A percentile compares a stretch with the other conserved stretches of the same genome.
Conservation (phyloP, 2,797 vertebrate species). For the Streptopelia turtur region DNA sequence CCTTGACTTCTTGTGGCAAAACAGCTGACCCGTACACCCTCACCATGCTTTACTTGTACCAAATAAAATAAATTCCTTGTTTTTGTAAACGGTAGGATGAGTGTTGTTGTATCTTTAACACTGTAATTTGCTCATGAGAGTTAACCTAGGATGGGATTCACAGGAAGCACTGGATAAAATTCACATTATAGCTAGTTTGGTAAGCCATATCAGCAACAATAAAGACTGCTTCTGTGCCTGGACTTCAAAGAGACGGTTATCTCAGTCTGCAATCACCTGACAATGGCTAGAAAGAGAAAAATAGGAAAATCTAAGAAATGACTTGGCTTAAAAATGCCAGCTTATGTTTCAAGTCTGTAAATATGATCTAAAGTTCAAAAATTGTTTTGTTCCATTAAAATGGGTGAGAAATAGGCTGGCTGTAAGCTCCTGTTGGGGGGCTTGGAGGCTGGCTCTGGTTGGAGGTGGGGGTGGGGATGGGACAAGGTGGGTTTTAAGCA, state of each 20-base stretch:
- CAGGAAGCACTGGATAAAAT: slow-evolving; percentile 56
- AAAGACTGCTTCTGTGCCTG: slow-evolving; percentile 74
- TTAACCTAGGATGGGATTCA: slow-evolving; percentile 44
- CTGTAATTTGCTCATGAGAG: slow-evolving; percentile 32
- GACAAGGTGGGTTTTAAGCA: background rate
- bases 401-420: slow-evolving; percentile 51
- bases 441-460: background rate
- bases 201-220: slow-evolving; percentile 66
- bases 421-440: slow-evolving; percentile 8
- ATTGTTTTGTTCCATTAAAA: slow-evolving; percentile 71
- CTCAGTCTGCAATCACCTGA: slow-evolving; percentile 76
- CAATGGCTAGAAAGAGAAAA: slow-evolving; percentile 72
- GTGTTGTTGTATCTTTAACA: background rate
- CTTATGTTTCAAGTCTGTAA: slow-evolving; percentile 72
- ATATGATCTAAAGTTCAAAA: slow-evolving; percentile 68
- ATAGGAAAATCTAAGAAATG: slow-evolving; percentile 72
- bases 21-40: accelerated
- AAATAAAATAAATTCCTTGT: background rate
- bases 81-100: background rate
- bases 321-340: slow-evolving; percentile 70
- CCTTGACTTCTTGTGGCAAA: background rate
- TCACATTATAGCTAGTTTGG: slow-evolving; percentile 51
- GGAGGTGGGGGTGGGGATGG: background rate
- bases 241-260: slow-evolving; percentile 75
- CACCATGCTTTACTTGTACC: background rate